These are phyloP conservation scores for Lepidochrysops patricia DNA, from an alignment of 2,888 invertebrate species.

Conservation along the genomic window DNA sequence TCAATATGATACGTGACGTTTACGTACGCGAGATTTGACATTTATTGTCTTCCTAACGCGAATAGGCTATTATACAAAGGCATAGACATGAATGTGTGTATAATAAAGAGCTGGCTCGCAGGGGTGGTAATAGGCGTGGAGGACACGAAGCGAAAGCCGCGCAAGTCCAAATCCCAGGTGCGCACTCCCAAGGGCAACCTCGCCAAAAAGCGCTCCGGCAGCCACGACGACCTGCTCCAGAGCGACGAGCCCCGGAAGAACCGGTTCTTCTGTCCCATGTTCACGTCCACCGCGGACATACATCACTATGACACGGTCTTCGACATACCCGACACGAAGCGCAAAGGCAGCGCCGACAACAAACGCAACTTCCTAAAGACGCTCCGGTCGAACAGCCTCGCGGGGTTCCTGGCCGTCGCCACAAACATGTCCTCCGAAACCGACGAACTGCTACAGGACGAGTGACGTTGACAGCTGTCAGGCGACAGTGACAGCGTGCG, in stretches of 20 bases:
- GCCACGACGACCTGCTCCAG: conserved; percentile 53
- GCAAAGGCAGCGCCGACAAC: conserved; percentile 40
- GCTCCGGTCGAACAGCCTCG: conserved; percentile 51
- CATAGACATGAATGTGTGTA: conserved; percentile 12
- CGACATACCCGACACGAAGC: conserved; percentile 29
- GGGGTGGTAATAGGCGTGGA: conserved; percentile 25
- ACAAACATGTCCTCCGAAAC: conserved; percentile 44
- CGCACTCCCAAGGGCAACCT: conserved; percentile 30
- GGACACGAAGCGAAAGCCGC: conserved; percentile 30
- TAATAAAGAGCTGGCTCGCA: conserved; percentile 23
- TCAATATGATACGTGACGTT: too few species aligned
- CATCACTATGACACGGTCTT: conserved; percentile 71
- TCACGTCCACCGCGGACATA: conserved; percentile 50
- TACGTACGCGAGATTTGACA: too few species aligned
- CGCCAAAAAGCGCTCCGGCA: conserved; percentile 49
- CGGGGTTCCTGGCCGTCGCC: conserved; percentile 45
- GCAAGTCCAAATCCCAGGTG: conserved; percentile 37
- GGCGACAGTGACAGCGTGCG: conserved; percentile 7
- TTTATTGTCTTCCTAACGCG: too few species aligned
- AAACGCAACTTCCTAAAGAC: conserved; percentile 47
- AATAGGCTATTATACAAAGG: neutral
- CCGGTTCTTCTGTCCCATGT: conserved; percentile 72
- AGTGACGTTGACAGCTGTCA: conserved; percentile 28
- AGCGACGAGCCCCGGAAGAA: conserved; percentile 38
- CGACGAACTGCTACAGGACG: conserved; percentile 47